These are phyloP conservation scores for Platichthys flesus DNA, from an alignment of 2,113 vertebrate genomes.

Conservation along the genomic window DNA sequence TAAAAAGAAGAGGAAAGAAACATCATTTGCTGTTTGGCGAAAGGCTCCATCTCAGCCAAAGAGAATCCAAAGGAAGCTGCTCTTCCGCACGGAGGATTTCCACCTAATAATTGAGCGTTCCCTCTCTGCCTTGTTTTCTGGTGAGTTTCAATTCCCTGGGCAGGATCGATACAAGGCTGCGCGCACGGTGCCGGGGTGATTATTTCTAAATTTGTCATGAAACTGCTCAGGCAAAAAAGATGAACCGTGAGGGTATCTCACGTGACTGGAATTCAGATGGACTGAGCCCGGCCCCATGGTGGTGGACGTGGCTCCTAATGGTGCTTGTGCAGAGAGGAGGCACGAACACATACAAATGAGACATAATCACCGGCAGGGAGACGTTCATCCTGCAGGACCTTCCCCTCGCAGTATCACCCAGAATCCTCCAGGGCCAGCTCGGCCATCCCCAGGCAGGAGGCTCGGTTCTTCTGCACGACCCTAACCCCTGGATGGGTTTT, in stretches of 20 bases:
- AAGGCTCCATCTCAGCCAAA: conserved; percentile 24
- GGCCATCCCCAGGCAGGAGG: conserved; percentile 63
- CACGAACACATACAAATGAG: conserved; percentile 49
- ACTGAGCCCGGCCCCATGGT: conserved; percentile 32
- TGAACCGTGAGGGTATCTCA: conserved; percentile 70
- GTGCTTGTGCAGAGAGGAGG: conserved; percentile 8
- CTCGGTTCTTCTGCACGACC: conserved; percentile 48
- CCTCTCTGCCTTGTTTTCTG: conserved; percentile 76
- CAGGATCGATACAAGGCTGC: conserved; percentile 71
- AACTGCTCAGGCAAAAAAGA: conserved; percentile 75
- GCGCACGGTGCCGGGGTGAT: conserved; percentile 65
- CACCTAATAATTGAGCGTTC: conserved; percentile 73
- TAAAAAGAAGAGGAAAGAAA: neutral
- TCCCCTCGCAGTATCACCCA: conserved; percentile 74
- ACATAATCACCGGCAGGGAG: conserved; percentile 37
- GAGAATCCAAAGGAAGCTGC: conserved; percentile 57
- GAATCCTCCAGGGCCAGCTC: conserved; percentile 63
- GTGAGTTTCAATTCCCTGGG: conserved; percentile 71
- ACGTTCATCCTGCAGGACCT: conserved; percentile 39
- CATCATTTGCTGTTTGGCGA: conserved; percentile 9
- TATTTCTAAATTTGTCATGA: conserved; percentile 78
- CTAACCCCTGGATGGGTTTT: conserved; percentile 46
- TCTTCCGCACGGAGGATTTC: conserved; percentile 71
- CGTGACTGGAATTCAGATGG: conserved; percentile 66
- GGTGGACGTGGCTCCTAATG: conserved; percentile 4